Conservation (phyloP, 1,140 invertebrate genomes). For the Charaxes varanes region DNA sequence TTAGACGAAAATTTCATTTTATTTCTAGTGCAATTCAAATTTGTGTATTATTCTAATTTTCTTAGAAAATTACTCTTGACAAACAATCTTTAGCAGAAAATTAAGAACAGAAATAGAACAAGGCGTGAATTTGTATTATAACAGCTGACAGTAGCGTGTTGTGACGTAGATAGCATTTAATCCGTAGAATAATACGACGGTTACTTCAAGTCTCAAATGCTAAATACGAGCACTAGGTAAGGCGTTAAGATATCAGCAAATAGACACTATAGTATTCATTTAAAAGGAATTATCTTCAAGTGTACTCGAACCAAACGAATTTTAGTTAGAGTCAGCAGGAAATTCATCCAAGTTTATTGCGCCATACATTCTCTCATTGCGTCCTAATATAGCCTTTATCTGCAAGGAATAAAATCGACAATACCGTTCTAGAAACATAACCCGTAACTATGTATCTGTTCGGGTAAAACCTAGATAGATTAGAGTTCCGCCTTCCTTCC, state of each 20-base stretch:
- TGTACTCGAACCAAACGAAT: constrained; percentile 2
- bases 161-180: too few relatives aligned
- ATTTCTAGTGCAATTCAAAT: constrained; percentile 4
- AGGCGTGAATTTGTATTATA: too few relatives aligned
- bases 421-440: not conserved
- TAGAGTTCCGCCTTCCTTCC: too few relatives aligned
- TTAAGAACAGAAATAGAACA: too few relatives aligned
- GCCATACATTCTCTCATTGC: not conserved
- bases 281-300: not conserved
- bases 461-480: not conserved
- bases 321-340: constrained; percentile 8
- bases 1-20: not conserved
- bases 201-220: too few relatives aligned
- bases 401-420: constrained; percentile 2
- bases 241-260: too few relatives aligned
- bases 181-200: too few relatives aligned
- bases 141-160: too few relatives aligned
- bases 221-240: too few relatives aligned
- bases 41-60: constrained; percentile 1
- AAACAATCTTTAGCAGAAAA: too few relatives aligned
- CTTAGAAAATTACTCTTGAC: too few relatives aligned
- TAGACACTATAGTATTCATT: constrained; percentile 1
- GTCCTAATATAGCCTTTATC: constrained; percentile 4
- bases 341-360: constrained; percentile 9
- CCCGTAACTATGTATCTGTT: not conserved